These are phyloP conservation scores for Lophius americanus DNA, from an alignment of 2,797 vertebrate genomes.

Conservation along the genomic window DNA sequence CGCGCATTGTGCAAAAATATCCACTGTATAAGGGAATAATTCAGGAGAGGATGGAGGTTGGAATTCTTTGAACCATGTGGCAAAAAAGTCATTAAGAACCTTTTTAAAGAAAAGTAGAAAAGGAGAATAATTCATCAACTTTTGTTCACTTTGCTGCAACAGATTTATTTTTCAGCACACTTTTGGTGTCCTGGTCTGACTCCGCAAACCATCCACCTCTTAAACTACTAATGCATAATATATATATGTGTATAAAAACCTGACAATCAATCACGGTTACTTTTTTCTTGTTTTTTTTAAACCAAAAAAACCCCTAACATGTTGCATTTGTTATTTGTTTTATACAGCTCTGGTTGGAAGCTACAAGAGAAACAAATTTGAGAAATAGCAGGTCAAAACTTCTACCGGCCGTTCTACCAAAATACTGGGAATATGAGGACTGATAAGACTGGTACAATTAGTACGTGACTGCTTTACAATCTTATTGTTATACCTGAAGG, in stretches of 20 bases:
- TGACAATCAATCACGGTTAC: too few species aligned
- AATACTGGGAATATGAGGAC: background rate
- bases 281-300: too few species aligned
- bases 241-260: too few species aligned
- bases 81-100: constrained; percentile 36
- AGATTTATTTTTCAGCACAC: constrained; percentile 33
- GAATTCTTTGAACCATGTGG: constrained; percentile 32
- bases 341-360: background rate
- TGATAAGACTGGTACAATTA: background rate
- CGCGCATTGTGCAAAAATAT: constrained; percentile 45
- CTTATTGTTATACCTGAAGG: background rate
- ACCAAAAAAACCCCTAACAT: too few species aligned
- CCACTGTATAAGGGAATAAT: constrained; percentile 31
- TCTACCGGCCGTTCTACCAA: background rate
- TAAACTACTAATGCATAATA: too few species aligned
- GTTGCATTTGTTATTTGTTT: background rate
- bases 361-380: background rate
- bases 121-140: background rate
- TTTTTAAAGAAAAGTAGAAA: constrained; percentile 44
- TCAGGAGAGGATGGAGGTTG: constrained; percentile 15
- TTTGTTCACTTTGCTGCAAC: constrained; percentile 24
- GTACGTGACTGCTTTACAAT: background rate
- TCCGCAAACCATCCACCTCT: constrained; percentile 16
- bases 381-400: background rate
- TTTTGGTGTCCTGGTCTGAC: constrained; percentile 32